phyloP scores from a whole-genome alignment of 1,140 invertebrate species.

The Apis laboriosa region DNA sequence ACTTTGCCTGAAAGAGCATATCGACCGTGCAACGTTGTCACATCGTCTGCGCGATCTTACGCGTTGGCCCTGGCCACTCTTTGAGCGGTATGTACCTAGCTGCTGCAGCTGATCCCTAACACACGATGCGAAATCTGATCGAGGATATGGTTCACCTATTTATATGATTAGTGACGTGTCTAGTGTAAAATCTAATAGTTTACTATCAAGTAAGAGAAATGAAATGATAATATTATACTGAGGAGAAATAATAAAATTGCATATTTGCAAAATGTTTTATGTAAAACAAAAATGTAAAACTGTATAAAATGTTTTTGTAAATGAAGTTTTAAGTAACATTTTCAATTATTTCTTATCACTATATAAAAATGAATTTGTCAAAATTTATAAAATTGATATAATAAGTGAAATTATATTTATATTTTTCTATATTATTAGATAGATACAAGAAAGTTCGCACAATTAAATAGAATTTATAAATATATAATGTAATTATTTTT shows the following conservation, averaged over 20 bases:
- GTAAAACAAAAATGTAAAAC: too few species aligned
- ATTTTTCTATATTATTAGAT: too few species aligned
- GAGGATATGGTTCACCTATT: conserved; percentile 52
- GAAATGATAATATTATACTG: not conserved
- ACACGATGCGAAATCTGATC: conserved; percentile 67
- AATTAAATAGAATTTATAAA: not conserved
- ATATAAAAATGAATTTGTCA: too few species aligned
- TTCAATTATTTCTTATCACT: too few species aligned
- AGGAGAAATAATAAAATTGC: not conserved
- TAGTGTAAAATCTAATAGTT: conserved; percentile 4
- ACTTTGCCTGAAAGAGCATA: conserved; percentile 81
- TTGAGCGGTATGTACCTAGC: conserved; percentile 72
- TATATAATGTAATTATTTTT: not conserved
- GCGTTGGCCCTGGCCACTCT: conserved; percentile 71
- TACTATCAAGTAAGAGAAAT: too few species aligned
- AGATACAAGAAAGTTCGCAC: too few species aligned
- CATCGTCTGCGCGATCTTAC: conserved; percentile 68
- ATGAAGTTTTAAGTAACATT: too few species aligned
- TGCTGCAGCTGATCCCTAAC: conserved; percentile 62
- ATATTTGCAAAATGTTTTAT: not conserved
- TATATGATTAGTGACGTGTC: conserved; percentile 35
- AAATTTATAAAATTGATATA: too few species aligned
- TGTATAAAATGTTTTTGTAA: too few species aligned
- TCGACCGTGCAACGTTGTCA: conserved; percentile 81
- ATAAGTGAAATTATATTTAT: too few species aligned